Evolutionary conservation across 1,140 invertebrate genomes (phyloP).

Genomic region (Euschistus heros): DNA sequence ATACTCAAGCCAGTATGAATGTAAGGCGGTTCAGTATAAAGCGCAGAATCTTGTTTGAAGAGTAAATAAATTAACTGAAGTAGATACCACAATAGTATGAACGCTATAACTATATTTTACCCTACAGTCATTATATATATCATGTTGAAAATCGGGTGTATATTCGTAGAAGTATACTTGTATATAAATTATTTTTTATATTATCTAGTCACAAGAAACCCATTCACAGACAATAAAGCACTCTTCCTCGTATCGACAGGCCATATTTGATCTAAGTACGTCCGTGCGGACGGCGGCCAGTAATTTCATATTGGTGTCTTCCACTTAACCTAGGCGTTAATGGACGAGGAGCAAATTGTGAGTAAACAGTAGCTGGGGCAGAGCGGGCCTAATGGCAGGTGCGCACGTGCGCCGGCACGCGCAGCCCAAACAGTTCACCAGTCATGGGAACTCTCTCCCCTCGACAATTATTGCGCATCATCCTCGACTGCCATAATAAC

Average conservation of each 20-base stretch:
- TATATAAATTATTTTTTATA: background rate
- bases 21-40: no score
- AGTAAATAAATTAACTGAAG: no score
- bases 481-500: background rate
- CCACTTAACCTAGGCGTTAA: background rate
- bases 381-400: background rate
- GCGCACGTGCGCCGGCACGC: background rate
- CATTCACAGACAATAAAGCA: background rate
- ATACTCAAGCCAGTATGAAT: no score
- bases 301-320: no score
- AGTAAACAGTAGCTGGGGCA: background rate
- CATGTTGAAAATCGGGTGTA: no score
- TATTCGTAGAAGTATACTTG: background rate
- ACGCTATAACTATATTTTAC: no score
- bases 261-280: background rate
- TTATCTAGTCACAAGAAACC: background rate
- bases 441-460: slow-evolving; percentile 4
- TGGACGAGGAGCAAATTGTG: background rate
- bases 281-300: background rate
- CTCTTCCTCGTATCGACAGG: background rate
- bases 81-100: no score
- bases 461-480: slow-evolving; percentile 3
- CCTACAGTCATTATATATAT: no score
- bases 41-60: no score
- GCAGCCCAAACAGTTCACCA: background rate